phyloP scores from a whole-genome alignment of 2,113 vertebrate genomes.

The Myiopsitta monachus region DNA sequence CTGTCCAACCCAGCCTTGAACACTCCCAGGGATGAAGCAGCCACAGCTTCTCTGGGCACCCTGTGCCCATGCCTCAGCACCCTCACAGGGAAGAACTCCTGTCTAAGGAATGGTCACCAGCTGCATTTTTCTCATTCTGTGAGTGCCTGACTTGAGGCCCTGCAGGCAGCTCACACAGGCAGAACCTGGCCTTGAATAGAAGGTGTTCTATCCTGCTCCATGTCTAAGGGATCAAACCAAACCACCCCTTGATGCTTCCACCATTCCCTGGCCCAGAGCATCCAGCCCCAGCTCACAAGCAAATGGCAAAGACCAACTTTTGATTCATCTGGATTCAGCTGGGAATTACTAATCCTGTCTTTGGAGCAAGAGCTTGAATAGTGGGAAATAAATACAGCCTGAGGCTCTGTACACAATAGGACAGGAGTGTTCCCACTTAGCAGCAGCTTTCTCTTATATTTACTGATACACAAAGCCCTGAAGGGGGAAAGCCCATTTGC shows the following conservation, averaged over 20 bases:
- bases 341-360: neutral
- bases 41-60: neutral
- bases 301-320: neutral
- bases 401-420: neutral
- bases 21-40: neutral
- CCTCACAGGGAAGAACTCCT: neutral
- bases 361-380: neutral
- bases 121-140: neutral
- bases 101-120: neutral
- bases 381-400: neutral
- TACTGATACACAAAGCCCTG: neutral
- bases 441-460: neutral
- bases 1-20: neutral
- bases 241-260: neutral
- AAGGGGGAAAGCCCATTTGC: accelerated
- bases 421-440: neutral
- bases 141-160: neutral
- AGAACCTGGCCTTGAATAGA: neutral
- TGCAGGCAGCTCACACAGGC: neutral
- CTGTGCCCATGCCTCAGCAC: neutral
- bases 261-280: neutral
- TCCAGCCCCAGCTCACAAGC: neutral
- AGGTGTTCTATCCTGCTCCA: accelerated
- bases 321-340: neutral
- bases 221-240: neutral